Conservation (phyloP, 2,888 invertebrate genomes). For the Acleris cristana region DNA sequence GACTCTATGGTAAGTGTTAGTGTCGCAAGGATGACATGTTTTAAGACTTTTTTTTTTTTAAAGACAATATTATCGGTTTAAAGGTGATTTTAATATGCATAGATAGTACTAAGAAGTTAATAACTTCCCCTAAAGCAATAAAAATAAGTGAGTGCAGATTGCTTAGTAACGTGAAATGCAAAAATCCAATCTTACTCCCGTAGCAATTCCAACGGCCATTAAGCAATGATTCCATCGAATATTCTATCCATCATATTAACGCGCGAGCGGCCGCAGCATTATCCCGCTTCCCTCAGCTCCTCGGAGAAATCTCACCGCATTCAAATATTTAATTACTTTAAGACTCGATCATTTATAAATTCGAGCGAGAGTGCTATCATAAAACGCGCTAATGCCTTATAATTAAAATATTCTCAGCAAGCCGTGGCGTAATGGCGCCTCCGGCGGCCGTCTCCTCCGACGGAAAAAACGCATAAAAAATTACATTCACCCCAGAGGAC, state of each 20-base stretch:
- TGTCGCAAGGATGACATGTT: too few species aligned
- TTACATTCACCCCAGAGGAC: conserved; percentile 84
- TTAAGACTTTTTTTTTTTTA: too few species aligned
- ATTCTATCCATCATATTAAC: conserved; percentile 81
- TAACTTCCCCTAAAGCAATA: conserved; percentile 21
- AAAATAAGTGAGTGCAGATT: conserved; percentile 34
- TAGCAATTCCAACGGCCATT: conserved; percentile 76
- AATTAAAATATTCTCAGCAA: conserved; percentile 85
- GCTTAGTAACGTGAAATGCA: conserved; percentile 53
- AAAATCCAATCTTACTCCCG: conserved; percentile 59
- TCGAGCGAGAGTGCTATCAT: conserved; percentile 81
- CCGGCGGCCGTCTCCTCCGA: conserved; percentile 78
- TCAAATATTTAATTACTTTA: conserved; percentile 83
- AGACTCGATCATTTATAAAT: conserved; percentile 82
- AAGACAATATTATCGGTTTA: too few species aligned
- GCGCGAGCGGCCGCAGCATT: conserved; percentile 69
- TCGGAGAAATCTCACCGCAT: conserved; percentile 82
- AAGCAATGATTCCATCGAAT: conserved; percentile 81
- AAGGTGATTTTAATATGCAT: too few species aligned
- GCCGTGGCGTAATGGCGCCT: conserved; percentile 84
- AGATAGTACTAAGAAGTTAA: too few species aligned
- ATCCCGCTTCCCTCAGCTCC: conserved; percentile 69
- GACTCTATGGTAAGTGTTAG: not conserved
- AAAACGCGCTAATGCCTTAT: conserved; percentile 84
- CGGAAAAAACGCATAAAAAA: conserved; percentile 84